phyloP scores from a whole-genome alignment of 2,888 invertebrate genomes.

The Arctia plantaginis region DNA sequence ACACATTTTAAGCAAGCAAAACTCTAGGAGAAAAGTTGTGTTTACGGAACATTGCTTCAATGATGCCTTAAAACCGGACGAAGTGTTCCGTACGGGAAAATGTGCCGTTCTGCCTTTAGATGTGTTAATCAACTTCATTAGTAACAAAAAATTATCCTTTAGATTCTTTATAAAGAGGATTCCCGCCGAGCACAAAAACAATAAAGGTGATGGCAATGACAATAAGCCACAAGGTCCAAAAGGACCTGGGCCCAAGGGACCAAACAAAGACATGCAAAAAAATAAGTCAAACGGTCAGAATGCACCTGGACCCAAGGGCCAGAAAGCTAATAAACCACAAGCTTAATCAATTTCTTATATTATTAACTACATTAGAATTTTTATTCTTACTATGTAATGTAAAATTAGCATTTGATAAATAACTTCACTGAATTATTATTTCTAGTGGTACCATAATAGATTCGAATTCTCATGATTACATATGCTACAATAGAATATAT shows the following conservation, averaged over 20 bases:
- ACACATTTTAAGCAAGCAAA: slow-evolving; percentile 70
- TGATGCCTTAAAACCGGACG: slow-evolving; percentile 72
- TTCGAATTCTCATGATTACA: slow-evolving; percentile 44
- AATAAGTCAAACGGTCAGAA: slow-evolving; percentile 32
- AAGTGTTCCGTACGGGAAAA: slow-evolving; percentile 70
- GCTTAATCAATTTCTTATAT: neutral
- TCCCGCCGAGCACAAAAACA: slow-evolving; percentile 51
- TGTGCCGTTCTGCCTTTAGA: slow-evolving; percentile 74
- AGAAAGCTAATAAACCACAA: slow-evolving; percentile 19
- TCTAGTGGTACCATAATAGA: slow-evolving; percentile 26
- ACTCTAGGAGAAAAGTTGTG: slow-evolving; percentile 66
- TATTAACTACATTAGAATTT: neutral
- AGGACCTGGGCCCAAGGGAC: slow-evolving; percentile 55
- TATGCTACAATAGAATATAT: slow-evolving; percentile 21
- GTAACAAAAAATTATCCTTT: slow-evolving; percentile 68
- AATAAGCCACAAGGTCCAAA: slow-evolving; percentile 50
- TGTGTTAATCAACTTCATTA: slow-evolving; percentile 66
- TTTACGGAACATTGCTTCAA: slow-evolving; percentile 77
- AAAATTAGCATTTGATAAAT: slow-evolving; percentile 6
- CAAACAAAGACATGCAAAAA: slow-evolving; percentile 27
- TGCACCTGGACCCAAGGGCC: slow-evolving; percentile 34
- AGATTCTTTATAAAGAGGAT: slow-evolving; percentile 70
- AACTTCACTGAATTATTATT: slow-evolving; percentile 43
- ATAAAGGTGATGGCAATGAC: slow-evolving; percentile 50
- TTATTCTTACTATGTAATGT: too few species aligned